Conservation (phyloP, 1,140 invertebrate genomes). For the Listronotus bonariensis region DNA sequence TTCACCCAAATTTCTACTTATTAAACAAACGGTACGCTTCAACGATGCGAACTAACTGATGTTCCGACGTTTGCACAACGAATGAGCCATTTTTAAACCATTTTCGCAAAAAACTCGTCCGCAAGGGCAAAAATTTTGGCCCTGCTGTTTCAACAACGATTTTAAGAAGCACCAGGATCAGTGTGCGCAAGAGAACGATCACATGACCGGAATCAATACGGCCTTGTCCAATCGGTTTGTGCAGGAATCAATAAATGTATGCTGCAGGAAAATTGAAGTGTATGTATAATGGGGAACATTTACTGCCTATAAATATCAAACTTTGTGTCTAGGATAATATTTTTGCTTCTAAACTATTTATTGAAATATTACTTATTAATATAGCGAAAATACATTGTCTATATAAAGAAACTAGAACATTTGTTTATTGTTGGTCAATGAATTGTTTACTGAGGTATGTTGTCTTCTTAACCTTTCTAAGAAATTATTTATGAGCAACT, state of each 20-base stretch:
- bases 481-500: too few relatives aligned
- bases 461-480: too few relatives aligned
- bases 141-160: slow-evolving; percentile 11
- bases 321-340: too few relatives aligned
- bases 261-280: slow-evolving; percentile 10
- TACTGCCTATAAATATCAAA: not conserved
- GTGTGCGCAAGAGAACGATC: slow-evolving; percentile 16
- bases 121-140: slow-evolving; percentile 10
- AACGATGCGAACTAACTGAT: not conserved
- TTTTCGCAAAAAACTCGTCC: slow-evolving; percentile 13
- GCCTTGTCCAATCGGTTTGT: slow-evolving; percentile 9
- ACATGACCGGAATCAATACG: slow-evolving; percentile 22
- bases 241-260: slow-evolving; percentile 16
- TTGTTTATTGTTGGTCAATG: too few relatives aligned
- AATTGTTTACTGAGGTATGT: too few relatives aligned
- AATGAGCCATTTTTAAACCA: slow-evolving; percentile 16
- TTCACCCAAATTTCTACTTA: not conserved
- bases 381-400: too few relatives aligned
- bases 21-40: not conserved
- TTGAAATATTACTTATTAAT: too few relatives aligned
- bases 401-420: too few relatives aligned
- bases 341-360: too few relatives aligned
- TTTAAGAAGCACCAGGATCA: slow-evolving; percentile 9
- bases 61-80: not conserved
- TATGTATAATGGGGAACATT: not conserved